Conservation (phyloP, 2,113 vertebrate species). For the Taurulus bubalis region DNA sequence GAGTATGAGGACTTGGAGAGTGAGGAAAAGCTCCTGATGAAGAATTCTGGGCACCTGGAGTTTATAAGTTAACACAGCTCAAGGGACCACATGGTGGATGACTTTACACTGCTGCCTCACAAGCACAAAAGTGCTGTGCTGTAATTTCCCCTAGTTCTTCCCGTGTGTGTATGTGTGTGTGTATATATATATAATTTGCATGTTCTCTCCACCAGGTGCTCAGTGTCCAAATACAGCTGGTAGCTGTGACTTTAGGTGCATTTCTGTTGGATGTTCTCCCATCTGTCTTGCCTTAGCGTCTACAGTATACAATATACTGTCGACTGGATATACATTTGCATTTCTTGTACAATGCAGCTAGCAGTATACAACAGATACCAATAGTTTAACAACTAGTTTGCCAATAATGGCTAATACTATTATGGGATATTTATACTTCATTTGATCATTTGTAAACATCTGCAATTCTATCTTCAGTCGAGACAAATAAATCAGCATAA, state of each 20-base stretch:
- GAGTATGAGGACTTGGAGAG: too few relatives aligned
- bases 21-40: too few relatives aligned
- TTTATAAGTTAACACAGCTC: not conserved
- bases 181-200: not conserved
- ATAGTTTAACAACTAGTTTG: not conserved
- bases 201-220: conserved; percentile 15
- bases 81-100: not conserved
- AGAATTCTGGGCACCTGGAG: too few relatives aligned
- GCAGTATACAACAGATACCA: not conserved
- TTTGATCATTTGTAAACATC: not conserved
- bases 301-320: not conserved
- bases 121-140: not conserved
- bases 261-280: not conserved
- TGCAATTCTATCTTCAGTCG: conserved; percentile 9
- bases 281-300: not conserved
- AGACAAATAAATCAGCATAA: conserved; percentile 10
- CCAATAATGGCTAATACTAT: not conserved
- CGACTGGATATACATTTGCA: not conserved
- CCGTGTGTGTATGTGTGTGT: not conserved
- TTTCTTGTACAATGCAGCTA: not conserved
- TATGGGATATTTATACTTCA: not conserved
- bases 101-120: conserved; percentile 3
- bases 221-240: conserved; percentile 3
- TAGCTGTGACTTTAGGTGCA: conserved; percentile 2
- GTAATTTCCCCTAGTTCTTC: not conserved